Conservation (phyloP, 1,140 invertebrate species). For the Triops cancriformis region DNA sequence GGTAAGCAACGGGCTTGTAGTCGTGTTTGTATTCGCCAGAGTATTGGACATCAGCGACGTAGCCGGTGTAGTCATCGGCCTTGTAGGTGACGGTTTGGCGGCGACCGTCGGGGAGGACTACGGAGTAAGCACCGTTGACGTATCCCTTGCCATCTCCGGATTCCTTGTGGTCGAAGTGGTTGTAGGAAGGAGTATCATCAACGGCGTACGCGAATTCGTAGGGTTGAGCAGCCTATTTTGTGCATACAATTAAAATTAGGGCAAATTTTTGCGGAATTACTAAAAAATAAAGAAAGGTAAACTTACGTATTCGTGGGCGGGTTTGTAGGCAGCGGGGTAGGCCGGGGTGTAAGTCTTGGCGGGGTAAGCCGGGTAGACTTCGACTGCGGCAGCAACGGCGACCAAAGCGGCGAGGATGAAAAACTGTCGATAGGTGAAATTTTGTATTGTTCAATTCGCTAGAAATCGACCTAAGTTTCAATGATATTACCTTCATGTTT, state of each 20-base stretch:
- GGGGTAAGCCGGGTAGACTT: constrained; percentile 16
- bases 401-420: constrained; percentile 25
- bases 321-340: constrained; percentile 3
- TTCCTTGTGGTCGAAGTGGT: constrained; percentile 64
- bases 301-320: not conserved
- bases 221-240: constrained; percentile 22
- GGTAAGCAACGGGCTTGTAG: no score
- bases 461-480: not conserved
- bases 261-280: not conserved
- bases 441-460: not conserved
- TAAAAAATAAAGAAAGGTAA: not conserved
- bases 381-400: constrained; percentile 13
- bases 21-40: no score
- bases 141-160: no score
- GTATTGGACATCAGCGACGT: no score
- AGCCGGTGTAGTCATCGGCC: no score
- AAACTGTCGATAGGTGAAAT: not conserved
- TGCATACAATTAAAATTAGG: not conserved
- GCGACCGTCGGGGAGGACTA: no score
- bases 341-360: constrained; percentile 16
- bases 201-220: constrained; percentile 68
- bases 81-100: no score
- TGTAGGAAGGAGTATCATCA: constrained; percentile 54
- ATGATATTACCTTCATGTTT: not conserved
- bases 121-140: no score